Evolutionary conservation across 1,140 invertebrate genomes (phyloP), one percentile per base, ranked within the genome.

Genomic region (Aradophagus sp.): DNA sequence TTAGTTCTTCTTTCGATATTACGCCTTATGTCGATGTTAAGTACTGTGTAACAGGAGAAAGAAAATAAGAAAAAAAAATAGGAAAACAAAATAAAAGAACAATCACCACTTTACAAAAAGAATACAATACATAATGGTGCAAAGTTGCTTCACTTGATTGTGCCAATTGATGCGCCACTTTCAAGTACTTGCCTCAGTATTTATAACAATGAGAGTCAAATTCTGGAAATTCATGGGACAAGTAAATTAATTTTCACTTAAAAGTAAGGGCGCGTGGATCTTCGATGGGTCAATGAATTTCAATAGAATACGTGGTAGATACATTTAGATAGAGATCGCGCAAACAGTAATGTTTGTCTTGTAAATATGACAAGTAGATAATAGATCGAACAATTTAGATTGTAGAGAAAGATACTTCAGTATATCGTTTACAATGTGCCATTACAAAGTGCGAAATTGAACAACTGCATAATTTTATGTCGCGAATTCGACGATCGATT

Each of bases 381-480:
- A 48, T 59, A 59, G 47, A 44, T 62, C 31, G 58, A 62, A 44
- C 31, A 62, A 62, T 62, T 62, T 39, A 62, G 58, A 62, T 62
- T 36, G 38, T 31, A 36, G 45, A 52, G 19, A 8, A 52, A 62
- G 58, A 62, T 62, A 62, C 16, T 44, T 52, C 29, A 44, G n/a
- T 59, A 32, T 62, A 36, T 44, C 11, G 58, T 41, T 50, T 52
- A 52, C 48, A 55, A 47, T 55, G 48, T 23, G 47, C 45, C 31
- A 7, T 23, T 62, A 50, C 50, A 12, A 44, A 53, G 31, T 62
- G 44, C 15, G 20, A 45, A 62, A 45, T 62, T 53, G 23, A 47
- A 63, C 31, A 29, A 32, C 23, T 34, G 48, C 26, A 35, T 53
- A 53, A 63, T 55, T 39, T 53, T 39, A 45, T 14, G 12, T 53